phyloP scores from a whole-genome alignment of 2,113 vertebrate species.

The Tiliqua scincoides region DNA sequence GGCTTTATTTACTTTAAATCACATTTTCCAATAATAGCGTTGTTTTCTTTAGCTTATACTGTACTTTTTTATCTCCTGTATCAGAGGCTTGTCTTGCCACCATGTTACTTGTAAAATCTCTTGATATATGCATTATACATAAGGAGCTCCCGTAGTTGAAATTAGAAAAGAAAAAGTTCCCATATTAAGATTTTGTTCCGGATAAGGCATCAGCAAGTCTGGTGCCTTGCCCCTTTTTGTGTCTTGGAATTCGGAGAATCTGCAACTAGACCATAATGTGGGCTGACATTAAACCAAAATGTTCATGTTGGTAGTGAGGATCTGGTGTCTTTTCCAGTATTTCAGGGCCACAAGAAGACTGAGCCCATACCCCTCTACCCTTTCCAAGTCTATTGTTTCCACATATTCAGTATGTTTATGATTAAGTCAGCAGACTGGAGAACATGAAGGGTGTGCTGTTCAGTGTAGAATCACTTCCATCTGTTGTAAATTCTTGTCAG shows the following conservation, averaged over 20 bases:
- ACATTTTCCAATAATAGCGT: background rate
- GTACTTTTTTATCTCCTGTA: background rate
- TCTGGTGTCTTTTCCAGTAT: slow-evolving; percentile 19
- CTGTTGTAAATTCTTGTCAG: slow-evolving; percentile 79
- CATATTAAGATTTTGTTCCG: background rate
- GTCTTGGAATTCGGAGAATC: background rate
- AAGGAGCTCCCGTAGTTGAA: background rate
- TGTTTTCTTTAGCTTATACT: background rate
- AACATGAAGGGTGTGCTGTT: slow-evolving; percentile 70
- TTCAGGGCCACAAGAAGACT: slow-evolving; percentile 19
- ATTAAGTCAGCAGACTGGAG: slow-evolving; percentile 73
- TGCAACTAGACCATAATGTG: slow-evolving; percentile 1
- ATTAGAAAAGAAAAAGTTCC: background rate
- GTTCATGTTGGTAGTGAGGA: slow-evolving; percentile 16
- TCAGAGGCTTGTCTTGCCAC: too few relatives aligned
- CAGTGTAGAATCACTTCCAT: slow-evolving; percentile 75
- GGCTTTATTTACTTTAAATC: background rate
- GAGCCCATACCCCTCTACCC: slow-evolving; percentile 7
- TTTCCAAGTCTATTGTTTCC: slow-evolving; percentile 69
- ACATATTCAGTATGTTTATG: slow-evolving; percentile 71
- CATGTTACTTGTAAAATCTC: background rate
- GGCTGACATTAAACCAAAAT: slow-evolving; percentile 20
- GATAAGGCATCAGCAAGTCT: background rate
- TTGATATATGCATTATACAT: background rate
- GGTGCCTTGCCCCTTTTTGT: background rate